Conservation (phyloP, 2,113 vertebrate genomes). For the Casuarius casuarius region DNA sequence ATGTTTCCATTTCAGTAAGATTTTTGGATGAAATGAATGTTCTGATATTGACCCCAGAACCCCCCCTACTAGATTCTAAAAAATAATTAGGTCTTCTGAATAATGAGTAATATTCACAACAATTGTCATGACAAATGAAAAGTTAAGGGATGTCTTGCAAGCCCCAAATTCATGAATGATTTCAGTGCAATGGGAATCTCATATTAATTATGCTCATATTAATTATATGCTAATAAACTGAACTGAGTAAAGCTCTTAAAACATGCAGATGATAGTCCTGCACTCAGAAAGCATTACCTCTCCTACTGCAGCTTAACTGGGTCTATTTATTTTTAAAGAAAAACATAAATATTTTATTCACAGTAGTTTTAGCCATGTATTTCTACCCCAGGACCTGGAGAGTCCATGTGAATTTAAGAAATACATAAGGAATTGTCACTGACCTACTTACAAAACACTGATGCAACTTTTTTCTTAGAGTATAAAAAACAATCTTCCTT, state of each 20-base stretch:
- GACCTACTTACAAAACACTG: slow-evolving; percentile 66
- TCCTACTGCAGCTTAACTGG: slow-evolving; percentile 2
- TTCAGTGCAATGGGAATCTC: neutral
- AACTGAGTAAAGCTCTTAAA: neutral
- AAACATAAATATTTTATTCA: slow-evolving; percentile 70
- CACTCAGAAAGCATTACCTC: slow-evolving; percentile 1
- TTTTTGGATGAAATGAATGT: neutral
- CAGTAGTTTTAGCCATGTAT: slow-evolving; percentile 33
- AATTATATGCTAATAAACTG: slow-evolving; percentile 35
- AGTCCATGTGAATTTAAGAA: slow-evolving; percentile 58
- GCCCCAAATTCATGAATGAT: neutral
- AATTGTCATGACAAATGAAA: neutral
- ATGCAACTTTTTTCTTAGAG: neutral
- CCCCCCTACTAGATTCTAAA: neutral
- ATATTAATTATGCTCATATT: neutral
- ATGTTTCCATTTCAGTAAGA: neutral
- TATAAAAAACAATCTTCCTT: neutral
- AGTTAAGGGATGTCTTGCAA: neutral
- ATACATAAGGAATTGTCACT: slow-evolving; percentile 27
- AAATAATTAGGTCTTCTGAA: neutral
- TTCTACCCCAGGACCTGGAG: slow-evolving; percentile 26
- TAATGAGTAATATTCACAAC: neutral
- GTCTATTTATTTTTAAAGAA: slow-evolving; percentile 73
- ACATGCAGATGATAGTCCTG: neutral
- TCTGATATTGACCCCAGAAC: neutral